These are phyloP conservation scores for Sylvia atricapilla DNA, from an alignment of 2,113 vertebrate genomes.

Conservation along the genomic window DNA sequence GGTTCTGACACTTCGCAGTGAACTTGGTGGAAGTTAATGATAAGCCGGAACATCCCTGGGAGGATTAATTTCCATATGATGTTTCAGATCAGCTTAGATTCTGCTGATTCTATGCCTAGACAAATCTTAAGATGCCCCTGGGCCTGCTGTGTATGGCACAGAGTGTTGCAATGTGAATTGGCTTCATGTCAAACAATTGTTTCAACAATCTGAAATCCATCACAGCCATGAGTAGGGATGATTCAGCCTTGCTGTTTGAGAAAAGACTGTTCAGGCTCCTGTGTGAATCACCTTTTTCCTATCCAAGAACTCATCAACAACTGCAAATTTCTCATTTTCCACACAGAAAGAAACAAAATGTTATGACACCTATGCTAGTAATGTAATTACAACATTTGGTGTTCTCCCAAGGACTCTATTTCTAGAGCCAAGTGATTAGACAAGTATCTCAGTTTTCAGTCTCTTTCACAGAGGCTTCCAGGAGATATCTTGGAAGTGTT, in stretches of 20 bases:
- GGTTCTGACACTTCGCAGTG: neutral
- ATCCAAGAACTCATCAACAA: conserved; percentile 30
- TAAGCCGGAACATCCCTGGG: neutral
- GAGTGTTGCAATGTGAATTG: neutral
- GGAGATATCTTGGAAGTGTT: neutral
- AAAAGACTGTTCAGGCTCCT: neutral
- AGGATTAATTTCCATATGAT: neutral
- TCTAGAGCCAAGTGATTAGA: conserved; percentile 46
- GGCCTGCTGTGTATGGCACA: neutral
- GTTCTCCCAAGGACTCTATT: conserved; percentile 16
- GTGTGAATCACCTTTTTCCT: conserved; percentile 23
- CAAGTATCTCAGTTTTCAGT: conserved; percentile 38
- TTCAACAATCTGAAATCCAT: conserved; percentile 20
- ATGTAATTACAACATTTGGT: conserved; percentile 53
- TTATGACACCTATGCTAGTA: conserved; percentile 45
- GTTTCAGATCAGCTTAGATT: neutral
- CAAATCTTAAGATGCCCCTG: neutral
- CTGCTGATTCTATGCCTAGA: neutral
- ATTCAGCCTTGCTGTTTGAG: neutral
- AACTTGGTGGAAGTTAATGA: neutral
- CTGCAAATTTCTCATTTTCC: conserved; percentile 10
- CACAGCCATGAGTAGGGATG: neutral
- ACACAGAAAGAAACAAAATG: conserved; percentile 38
- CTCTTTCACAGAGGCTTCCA: conserved; percentile 15
- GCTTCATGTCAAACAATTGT: neutral